Evolutionary conservation across 2,797 vertebrate genomes (phyloP).

Genomic region (Meda fulgida): DNA sequence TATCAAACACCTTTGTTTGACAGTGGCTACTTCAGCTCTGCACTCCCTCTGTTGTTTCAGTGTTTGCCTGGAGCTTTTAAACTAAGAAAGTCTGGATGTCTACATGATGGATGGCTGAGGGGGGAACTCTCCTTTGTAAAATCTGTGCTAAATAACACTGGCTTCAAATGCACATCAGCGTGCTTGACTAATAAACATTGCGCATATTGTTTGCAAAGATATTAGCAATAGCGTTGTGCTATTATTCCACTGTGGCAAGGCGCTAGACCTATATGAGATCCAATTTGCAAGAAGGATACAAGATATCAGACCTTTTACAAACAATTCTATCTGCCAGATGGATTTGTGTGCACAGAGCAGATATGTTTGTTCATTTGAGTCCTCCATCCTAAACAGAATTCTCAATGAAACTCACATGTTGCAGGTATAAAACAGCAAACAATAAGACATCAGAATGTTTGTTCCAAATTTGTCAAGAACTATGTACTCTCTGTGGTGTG

Average conservation of each 20-base stretch:
- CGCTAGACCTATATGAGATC: neutral
- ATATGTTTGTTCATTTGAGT: neutral
- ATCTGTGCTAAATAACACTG: slow-evolving; percentile 50
- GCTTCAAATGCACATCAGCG: slow-evolving; percentile 44
- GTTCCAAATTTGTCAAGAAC: neutral
- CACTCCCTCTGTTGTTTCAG: slow-evolving; percentile 25
- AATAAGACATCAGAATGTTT: neutral
- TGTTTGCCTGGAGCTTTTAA: slow-evolving; percentile 35
- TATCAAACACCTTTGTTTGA: slow-evolving; percentile 36
- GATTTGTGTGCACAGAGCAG: neutral
- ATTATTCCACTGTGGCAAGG: slow-evolving; percentile 26
- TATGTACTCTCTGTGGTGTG: neutral
- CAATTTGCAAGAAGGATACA: slow-evolving; percentile 21
- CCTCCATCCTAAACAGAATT: neutral
- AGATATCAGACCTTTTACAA: slow-evolving; percentile 25
- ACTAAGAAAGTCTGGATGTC: slow-evolving; percentile 44
- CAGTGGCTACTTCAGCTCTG: slow-evolving; percentile 28
- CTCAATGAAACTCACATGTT: neutral
- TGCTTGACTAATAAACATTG: slow-evolving; percentile 48
- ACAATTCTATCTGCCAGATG: neutral
- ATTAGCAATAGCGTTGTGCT: slow-evolving; percentile 26
- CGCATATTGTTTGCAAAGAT: slow-evolving; percentile 42
- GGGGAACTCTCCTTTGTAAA: slow-evolving; percentile 39
- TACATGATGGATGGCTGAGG: slow-evolving; percentile 51
- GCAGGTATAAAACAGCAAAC: slow-evolving; percentile 10